Base-by-base conservation (phyloP, 2,113 vertebrate genomes). In the Dolichallabes microphthalmus region DNA sequence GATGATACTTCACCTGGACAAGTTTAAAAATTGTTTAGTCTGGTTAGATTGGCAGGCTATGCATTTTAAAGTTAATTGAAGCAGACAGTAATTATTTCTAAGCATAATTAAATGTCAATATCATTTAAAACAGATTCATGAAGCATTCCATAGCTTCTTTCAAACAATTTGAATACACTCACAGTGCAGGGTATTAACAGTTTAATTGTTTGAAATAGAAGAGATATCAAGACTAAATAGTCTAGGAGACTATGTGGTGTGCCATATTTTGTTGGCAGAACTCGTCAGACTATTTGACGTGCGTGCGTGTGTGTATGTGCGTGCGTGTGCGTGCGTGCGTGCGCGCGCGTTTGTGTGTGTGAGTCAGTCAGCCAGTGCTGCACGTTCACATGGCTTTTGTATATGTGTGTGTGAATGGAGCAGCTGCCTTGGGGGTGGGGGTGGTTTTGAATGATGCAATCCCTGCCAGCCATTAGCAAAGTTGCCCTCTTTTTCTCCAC, bases 371-470 rank as follows among this genome's bases (percentile, higher is more conserved):
- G 63, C 73, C 80, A 63, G 79, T 86, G 78, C 39, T 64, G 74
- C 61, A 82, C 76, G 39, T 83, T 79, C 74, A 69, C 84, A 80
- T 85, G 66, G 45, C 85, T 82, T 88, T 84, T 85, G 88, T 85
- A 80, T 85, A 55, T 78, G 80, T 85, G 75, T 89, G 86, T 86
- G 74, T 86, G 85, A 84, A 83, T 87, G 68, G 81, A 84, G 84
- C 82, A 87, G 87, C 88, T 87, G 89, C 78, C 86, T 83, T 86
- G 74, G 78, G 78, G 85, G 68, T 73, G 64, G 86, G 81, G 82
- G 77, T 79, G 85, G 76, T 75, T 53, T 83, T 84, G 80, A 89
- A 89, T 91, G 90, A 91, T 92, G 91, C 90, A 92, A 92, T 91
- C 80, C 66, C 86, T 90, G 87, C 90, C 90, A 89, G 82, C 83